Evolutionary conservation across 2,113 vertebrate species (phyloP).

Genomic region (Tupaia tana): DNA sequence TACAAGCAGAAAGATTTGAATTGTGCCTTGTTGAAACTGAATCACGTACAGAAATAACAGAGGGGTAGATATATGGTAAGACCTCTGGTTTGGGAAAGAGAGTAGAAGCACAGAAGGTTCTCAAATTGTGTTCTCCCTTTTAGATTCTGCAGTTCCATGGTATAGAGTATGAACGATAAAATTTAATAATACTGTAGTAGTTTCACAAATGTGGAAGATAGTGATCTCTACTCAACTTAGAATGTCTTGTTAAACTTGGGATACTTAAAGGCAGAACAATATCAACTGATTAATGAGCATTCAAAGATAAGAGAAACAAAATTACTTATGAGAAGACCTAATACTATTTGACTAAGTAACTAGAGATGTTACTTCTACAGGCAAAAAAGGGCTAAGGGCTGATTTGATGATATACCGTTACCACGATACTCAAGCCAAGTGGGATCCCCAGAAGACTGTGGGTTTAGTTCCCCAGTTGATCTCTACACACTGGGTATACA

Average conservation of each 20-base stretch:
- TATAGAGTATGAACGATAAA: not conserved
- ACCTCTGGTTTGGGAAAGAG: not conserved
- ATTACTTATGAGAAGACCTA: not conserved
- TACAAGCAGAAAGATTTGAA: not conserved
- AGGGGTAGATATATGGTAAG: not conserved
- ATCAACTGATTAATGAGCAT: not conserved
- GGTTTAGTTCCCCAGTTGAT: no score
- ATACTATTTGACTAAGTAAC: not conserved
- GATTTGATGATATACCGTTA: no score
- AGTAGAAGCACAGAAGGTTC: not conserved
- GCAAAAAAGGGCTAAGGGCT: not conserved
- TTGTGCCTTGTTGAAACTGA: not conserved
- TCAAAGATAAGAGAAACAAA: slow-evolving; percentile 49
- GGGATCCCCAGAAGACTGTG: no score
- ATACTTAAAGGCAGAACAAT: slow-evolving; percentile 16
- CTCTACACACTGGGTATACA: no score
- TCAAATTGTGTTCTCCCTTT: not conserved
- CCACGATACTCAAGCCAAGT: no score
- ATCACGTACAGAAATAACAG: not conserved
- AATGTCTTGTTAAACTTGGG: slow-evolving; percentile 26
- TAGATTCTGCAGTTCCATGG: not conserved
- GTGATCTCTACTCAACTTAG: not conserved
- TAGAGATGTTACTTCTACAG: not conserved
- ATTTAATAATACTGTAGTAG: not conserved
- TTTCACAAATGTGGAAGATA: not conserved